A percentile compares a stretch with the other conserved stretches of the same genome.
Conservation (phyloP, 2,797 vertebrate genomes). For the Typhlichthys subterraneus region DNA sequence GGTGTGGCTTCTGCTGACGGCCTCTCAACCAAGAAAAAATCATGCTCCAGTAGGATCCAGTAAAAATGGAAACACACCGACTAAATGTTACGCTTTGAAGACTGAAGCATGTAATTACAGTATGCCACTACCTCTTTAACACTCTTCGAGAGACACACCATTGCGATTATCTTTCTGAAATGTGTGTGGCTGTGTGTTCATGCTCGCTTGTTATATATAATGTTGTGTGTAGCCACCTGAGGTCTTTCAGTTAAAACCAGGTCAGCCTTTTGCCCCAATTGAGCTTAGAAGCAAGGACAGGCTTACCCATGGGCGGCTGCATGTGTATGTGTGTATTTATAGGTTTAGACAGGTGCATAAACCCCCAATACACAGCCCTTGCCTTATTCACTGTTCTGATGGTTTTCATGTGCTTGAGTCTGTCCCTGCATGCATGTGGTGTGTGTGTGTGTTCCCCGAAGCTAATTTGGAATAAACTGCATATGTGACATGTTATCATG, state of each 20-base stretch:
- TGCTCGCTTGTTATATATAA: constrained; percentile 1
- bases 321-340: constrained; percentile 45
- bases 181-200: constrained; percentile 5
- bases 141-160: neutral
- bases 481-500: constrained; percentile 30
- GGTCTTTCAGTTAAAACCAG: constrained; percentile 60
- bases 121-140: constrained; percentile 9
- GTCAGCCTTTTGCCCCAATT: constrained; percentile 45
- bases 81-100: too few relatives aligned
- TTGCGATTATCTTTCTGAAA: neutral
- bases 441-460: constrained; percentile 25
- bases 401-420: constrained; percentile 4
- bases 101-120: neutral
- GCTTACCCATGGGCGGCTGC: constrained; percentile 27
- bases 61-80: too few relatives aligned
- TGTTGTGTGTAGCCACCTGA: constrained; percentile 34
- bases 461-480: constrained; percentile 43
- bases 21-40: too few relatives aligned
- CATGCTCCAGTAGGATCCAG: too few relatives aligned
- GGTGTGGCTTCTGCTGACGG: too few relatives aligned
- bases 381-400: constrained; percentile 41
- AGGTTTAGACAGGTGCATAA: constrained; percentile 60
- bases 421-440: neutral
- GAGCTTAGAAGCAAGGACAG: constrained; percentile 43
- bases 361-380: constrained; percentile 39